These are phyloP conservation scores for Augochlorella aurata DNA, from an alignment of 2,888 invertebrate species.

Conservation along the genomic window DNA sequence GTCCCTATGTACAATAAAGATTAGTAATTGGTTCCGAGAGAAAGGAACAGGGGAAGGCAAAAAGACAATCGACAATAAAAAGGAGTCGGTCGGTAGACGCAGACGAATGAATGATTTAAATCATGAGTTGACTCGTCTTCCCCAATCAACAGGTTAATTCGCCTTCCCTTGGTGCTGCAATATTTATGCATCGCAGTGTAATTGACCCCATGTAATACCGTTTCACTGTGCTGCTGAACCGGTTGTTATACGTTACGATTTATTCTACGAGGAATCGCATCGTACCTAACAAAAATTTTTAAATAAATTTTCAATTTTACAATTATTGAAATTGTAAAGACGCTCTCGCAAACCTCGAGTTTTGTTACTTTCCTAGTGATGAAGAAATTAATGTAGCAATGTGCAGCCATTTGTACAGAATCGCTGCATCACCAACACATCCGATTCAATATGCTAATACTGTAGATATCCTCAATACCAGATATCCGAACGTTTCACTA, in stretches of 20 bases:
- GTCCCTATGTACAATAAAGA: background rate
- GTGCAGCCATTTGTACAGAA: too few species aligned
- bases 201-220: background rate
- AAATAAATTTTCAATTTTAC: too few species aligned
- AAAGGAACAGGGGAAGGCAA: background rate
- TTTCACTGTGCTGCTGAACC: background rate
- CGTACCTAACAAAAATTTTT: background rate
- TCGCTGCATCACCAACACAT: too few species aligned
- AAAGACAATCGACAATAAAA: background rate
- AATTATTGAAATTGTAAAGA: too few species aligned
- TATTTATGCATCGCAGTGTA: background rate
- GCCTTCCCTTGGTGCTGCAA: background rate
- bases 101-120: background rate
- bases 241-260: background rate
- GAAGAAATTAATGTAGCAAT: too few species aligned
- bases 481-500: background rate
- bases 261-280: background rate
- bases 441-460: too few species aligned
- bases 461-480: background rate
- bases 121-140: background rate
- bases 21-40: background rate
- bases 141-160: background rate
- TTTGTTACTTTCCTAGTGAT: too few species aligned
- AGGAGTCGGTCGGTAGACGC: slow-evolving; percentile 4
- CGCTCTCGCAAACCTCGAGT: too few species aligned